phyloP scores from a whole-genome alignment of 2,113 vertebrate genomes.

The Crocuta crocuta region DNA sequence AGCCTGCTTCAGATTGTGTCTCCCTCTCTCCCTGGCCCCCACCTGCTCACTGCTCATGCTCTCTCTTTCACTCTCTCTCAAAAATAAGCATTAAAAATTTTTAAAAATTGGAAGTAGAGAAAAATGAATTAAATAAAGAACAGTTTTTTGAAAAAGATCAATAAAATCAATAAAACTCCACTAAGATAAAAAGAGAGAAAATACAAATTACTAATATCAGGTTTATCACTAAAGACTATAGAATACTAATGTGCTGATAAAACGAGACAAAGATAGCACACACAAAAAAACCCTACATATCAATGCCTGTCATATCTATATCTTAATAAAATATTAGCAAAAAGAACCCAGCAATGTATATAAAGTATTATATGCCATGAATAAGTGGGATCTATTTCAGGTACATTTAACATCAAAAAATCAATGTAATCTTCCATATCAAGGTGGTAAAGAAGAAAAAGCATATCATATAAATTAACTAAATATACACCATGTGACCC shows the following conservation, averaged over 20 bases:
- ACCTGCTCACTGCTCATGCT: no score
- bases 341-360: conserved; percentile 8
- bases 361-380: background rate
- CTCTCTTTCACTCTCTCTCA: no score
- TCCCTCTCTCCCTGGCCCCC: no score
- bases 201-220: background rate
- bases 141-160: background rate
- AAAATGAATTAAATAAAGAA: background rate
- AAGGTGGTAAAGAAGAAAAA: background rate
- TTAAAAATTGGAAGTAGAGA: background rate
- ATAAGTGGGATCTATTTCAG: background rate
- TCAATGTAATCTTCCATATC: background rate
- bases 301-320: background rate
- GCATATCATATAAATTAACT: background rate
- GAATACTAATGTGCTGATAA: background rate
- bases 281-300: background rate
- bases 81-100: no score
- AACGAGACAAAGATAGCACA: background rate
- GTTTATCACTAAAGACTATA: background rate
- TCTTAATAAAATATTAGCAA: conserved; percentile 38
- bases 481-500: background rate
- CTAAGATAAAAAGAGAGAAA: background rate
- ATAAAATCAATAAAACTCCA: background rate
- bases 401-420: background rate
- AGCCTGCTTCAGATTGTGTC: no score